Conservation (phyloP, 2,888 invertebrate genomes). For the Pyrrhopygopsis socrates region DNA sequence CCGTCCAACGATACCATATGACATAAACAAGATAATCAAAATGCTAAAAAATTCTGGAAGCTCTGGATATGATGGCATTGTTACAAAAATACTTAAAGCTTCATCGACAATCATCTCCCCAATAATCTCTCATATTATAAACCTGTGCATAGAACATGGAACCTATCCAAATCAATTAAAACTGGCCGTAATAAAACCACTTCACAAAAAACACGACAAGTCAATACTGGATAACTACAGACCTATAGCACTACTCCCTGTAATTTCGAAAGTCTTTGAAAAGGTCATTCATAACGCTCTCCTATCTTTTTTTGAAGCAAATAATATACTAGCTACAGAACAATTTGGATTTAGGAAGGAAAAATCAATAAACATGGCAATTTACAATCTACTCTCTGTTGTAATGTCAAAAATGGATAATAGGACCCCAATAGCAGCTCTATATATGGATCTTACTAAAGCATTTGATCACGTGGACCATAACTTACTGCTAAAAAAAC, state of each 20-base stretch:
- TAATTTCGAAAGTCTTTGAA: no score
- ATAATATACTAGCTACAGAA: no score
- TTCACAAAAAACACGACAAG: neutral
- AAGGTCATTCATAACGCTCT: no score
- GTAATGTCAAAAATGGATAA: neutral
- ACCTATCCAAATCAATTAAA: neutral
- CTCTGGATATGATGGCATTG: conserved; percentile 40
- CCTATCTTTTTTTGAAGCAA: no score
- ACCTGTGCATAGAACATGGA: neutral
- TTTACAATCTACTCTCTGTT: no score
- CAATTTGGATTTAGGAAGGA: no score
- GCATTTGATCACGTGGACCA: neutral
- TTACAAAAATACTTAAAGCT: conserved; percentile 44
- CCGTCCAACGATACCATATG: neutral
- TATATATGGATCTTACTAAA: neutral
- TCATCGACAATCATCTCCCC: neutral
- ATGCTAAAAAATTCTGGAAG: conserved; percentile 42
- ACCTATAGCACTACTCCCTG: no score
- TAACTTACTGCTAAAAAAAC: neutral
- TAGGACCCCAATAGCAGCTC: neutral
- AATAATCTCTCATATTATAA: neutral
- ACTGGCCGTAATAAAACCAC: neutral
- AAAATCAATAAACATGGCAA: no score
- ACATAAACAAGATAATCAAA: conserved; percentile 21
- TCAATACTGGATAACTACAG: no score